These are phyloP conservation scores for Timandra comae DNA, from an alignment of 2,888 invertebrate species.

Conservation along the genomic window DNA sequence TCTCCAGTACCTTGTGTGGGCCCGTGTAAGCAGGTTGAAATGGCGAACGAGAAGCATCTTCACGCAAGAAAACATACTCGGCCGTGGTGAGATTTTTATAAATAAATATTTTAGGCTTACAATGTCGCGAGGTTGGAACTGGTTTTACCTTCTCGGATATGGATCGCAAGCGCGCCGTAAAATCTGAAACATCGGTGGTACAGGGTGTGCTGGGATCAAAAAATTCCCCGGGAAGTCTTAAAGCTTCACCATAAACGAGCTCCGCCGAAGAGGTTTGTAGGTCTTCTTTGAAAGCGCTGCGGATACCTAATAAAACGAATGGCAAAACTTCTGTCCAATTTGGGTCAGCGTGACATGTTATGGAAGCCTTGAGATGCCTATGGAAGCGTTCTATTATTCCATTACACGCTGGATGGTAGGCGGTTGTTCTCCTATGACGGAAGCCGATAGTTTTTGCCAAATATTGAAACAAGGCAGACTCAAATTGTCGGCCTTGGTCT, in stretches of 20 bases:
- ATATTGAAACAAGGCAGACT: slow-evolving; percentile 11
- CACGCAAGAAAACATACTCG: slow-evolving; percentile 22
- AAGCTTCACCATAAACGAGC: slow-evolving; percentile 4
- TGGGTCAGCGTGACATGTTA: slow-evolving; percentile 8
- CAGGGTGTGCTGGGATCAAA: neutral
- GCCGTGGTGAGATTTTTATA: slow-evolving; percentile 22
- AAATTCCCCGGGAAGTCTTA: slow-evolving; percentile 9
- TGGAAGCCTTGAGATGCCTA: slow-evolving; percentile 14
- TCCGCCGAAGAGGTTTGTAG: slow-evolving; percentile 10
- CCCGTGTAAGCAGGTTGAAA: slow-evolving; percentile 26
- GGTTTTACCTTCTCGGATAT: slow-evolving; percentile 15
- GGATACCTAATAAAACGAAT: slow-evolving; percentile 9
- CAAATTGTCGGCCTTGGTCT: slow-evolving; percentile 40
- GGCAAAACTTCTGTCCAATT: slow-evolving; percentile 8
- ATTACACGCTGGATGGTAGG: slow-evolving; percentile 19
- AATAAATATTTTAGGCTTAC: slow-evolving; percentile 16
- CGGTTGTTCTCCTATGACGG: slow-evolving; percentile 8
- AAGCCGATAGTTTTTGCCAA: slow-evolving; percentile 6
- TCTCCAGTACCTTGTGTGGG: slow-evolving; percentile 10
- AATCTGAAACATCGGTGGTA: slow-evolving; percentile 10
- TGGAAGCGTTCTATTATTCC: slow-evolving; percentile 18
- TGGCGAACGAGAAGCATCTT: slow-evolving; percentile 19
- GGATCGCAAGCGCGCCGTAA: slow-evolving; percentile 14
- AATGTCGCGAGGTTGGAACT: slow-evolving; percentile 16
- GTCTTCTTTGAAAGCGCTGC: slow-evolving; percentile 12